Conservation (phyloP, 2,113 vertebrate species). For the Antechinus flavipes region DNA sequence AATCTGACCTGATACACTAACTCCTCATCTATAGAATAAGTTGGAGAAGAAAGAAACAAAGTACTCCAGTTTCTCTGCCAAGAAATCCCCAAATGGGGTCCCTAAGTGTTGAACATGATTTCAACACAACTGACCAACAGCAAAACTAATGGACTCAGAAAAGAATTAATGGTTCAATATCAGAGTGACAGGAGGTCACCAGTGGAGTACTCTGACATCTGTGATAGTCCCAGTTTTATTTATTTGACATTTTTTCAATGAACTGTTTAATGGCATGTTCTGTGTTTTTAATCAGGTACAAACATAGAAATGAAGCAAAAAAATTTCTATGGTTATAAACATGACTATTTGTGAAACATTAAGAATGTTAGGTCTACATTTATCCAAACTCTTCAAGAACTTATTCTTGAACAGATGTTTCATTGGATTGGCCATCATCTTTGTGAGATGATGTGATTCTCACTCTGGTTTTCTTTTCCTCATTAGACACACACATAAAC, state of each 20-base stretch:
- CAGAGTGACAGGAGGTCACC: not conserved
- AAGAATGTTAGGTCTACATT: not conserved
- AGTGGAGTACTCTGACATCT: not conserved
- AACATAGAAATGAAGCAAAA: not conserved
- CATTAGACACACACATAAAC: not conserved
- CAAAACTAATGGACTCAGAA: too few species aligned
- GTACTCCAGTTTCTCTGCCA: too few species aligned
- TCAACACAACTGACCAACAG: too few species aligned
- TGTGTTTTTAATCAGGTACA: not conserved
- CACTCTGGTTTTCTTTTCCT: not conserved
- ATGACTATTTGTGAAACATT: not conserved
- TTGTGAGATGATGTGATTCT: not conserved
- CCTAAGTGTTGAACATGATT: too few species aligned
- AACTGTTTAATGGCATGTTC: not conserved
- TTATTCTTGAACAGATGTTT: slow-evolving; percentile 49
- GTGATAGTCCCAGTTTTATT: not conserved
- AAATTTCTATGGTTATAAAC: not conserved
- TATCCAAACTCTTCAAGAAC: slow-evolving; percentile 31
- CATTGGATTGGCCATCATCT: slow-evolving; percentile 38
- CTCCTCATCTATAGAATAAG: too few species aligned
- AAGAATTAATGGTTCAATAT: not conserved
- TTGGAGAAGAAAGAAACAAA: too few species aligned
- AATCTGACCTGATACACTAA: too few species aligned
- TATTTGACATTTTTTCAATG: not conserved
- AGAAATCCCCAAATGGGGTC: too few species aligned